Percentiles rank a stretch among this genome's conserved stretches.
Evolutionary conservation across 2,888 invertebrate species (phyloP).

Genomic region (Orgyia antiqua): DNA sequence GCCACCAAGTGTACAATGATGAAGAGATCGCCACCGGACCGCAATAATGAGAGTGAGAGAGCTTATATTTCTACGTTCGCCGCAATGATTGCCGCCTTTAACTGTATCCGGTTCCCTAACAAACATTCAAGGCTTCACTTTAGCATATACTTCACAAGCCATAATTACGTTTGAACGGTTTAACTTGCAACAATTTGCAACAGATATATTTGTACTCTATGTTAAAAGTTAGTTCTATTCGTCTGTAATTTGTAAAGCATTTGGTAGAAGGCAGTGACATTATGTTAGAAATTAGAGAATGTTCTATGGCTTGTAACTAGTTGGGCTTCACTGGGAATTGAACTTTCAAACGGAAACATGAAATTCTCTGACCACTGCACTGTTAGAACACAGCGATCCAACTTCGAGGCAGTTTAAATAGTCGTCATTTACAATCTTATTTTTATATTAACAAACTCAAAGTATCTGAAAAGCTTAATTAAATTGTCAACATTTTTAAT

Average conservation of each 20-base stretch:
- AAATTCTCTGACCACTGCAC: constrained; percentile 42
- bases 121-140: constrained; percentile 33
- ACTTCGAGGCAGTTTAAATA: background rate
- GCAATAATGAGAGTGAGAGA: constrained; percentile 55
- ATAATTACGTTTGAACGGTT: constrained; percentile 18
- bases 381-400: constrained; percentile 33
- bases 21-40: constrained; percentile 34
- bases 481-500: constrained; percentile 16
- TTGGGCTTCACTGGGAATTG: constrained; percentile 37
- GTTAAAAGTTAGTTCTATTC: too few relatives aligned
- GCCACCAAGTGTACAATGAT: constrained; percentile 12
- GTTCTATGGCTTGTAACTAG: constrained; percentile 31
- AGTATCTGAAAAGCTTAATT: background rate
- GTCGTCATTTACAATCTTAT: background rate
- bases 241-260: constrained; percentile 14
- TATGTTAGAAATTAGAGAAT: constrained; percentile 21
- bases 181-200: constrained; percentile 1
- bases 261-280: background rate
- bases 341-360: constrained; percentile 34
- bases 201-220: too few relatives aligned
- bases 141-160: constrained; percentile 25
- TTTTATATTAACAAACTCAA: background rate
- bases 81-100: constrained; percentile 61
- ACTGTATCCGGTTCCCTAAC: constrained; percentile 63
- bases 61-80: constrained; percentile 46